These are phyloP conservation scores for Epizoanthus fatuus DNA, from an alignment of 92 coral and sea anemone genomes.

Conservation along the genomic window DNA sequence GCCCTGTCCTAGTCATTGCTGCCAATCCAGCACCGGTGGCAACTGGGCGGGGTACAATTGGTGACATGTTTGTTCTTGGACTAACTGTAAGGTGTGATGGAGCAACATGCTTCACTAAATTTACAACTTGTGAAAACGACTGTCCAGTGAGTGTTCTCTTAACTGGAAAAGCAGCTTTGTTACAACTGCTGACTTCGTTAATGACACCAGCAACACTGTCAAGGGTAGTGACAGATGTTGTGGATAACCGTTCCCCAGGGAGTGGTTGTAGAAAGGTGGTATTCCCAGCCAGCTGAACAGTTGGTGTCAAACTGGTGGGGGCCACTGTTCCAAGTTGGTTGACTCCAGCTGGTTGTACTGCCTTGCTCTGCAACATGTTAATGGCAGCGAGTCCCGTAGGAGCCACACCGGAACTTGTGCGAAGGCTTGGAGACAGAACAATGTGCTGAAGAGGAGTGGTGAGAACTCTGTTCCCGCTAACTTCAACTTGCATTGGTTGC, in stretches of 20 bases:
- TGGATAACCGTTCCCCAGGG: no score
- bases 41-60: not conserved
- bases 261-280: not conserved
- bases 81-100: not conserved
- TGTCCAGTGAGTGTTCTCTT: not conserved
- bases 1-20: not conserved
- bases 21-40: not conserved
- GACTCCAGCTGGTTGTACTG: not conserved
- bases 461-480: not conserved
- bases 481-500: not conserved
- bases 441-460: not conserved
- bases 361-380: not conserved
- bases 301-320: not conserved
- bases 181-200: not conserved
- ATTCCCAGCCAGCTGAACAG: not conserved
- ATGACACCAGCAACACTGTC: not conserved
- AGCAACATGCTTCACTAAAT: not conserved
- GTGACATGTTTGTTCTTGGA: no score
- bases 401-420: not conserved
- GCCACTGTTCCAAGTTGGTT: not conserved
- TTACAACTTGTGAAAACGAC: not conserved
- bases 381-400: not conserved
- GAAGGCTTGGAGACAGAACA: not conserved
- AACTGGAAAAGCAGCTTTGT: not conserved
- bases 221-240: no score